These are phyloP conservation scores for Mycteria americana DNA, from an alignment of 2,797 vertebrate species.

Conservation along the genomic window DNA sequence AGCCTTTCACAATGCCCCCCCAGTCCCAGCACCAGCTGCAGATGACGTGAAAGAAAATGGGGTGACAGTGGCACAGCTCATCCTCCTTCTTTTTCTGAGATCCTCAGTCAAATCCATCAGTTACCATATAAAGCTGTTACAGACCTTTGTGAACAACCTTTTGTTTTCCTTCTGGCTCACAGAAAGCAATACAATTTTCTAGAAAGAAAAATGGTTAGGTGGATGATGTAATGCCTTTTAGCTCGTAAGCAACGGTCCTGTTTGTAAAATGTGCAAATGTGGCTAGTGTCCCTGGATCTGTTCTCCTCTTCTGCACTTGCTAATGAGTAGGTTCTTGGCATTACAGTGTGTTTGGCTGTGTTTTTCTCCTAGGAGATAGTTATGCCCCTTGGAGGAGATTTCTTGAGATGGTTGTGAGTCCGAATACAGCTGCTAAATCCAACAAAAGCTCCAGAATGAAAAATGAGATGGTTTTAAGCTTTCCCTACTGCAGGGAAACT, in stretches of 20 bases:
- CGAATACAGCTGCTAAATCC: not conserved
- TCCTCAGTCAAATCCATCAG: not conserved
- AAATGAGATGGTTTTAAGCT: not conserved
- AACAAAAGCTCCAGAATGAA: not conserved
- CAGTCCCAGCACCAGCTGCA: not conserved
- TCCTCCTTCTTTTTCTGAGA: not conserved
- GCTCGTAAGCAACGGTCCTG: not conserved
- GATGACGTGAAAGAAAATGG: not conserved
- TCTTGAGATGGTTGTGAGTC: not conserved
- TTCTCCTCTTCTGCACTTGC: not conserved
- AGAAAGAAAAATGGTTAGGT: not conserved
- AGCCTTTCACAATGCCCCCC: not conserved
- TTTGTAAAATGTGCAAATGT: not conserved
- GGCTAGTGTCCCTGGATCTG: not conserved
- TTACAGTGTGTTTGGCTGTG: not conserved
- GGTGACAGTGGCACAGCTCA: not conserved
- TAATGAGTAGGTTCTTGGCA: conserved; percentile 24
- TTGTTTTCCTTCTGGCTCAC: not conserved
- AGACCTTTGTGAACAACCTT: not conserved
- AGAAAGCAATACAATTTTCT: not conserved
- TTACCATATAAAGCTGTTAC: not conserved
- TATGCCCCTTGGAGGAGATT: not conserved
- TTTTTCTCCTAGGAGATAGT: conserved; percentile 51
- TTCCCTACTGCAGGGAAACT: not conserved
- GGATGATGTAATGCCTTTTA: not conserved